These are phyloP conservation scores for Gymnocheta viridis DNA, from an alignment of 2,888 invertebrate genomes.

Conservation along the genomic window DNA sequence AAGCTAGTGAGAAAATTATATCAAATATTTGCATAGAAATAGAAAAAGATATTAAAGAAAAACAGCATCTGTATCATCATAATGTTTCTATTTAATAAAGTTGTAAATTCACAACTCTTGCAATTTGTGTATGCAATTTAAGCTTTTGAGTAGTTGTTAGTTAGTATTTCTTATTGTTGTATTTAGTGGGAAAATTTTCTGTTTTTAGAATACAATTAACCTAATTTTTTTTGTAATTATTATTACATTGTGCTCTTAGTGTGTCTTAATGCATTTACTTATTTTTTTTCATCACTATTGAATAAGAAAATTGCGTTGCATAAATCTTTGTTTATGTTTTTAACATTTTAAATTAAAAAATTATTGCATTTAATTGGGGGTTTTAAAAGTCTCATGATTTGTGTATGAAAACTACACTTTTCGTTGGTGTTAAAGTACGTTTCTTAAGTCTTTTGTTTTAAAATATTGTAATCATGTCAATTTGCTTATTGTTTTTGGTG, in stretches of 20 bases:
- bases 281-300: too few relatives aligned
- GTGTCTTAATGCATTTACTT: background rate
- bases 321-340: background rate
- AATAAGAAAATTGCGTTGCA: constrained; percentile 30
- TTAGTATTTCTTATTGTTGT: constrained; percentile 42
- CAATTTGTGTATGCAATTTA: constrained; percentile 33
- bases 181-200: constrained; percentile 50
- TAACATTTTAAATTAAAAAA: background rate
- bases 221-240: constrained; percentile 27
- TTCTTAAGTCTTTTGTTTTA: constrained; percentile 35
- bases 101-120: constrained; percentile 47
- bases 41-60: constrained; percentile 6
- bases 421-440: background rate
- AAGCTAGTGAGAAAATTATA: constrained; percentile 46
- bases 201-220: constrained; percentile 68
- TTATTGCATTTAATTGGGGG: background rate
- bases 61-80: constrained; percentile 30
- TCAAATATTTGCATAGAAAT: constrained; percentile 44
- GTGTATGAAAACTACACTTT: background rate
- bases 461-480: background rate
- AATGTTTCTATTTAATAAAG: constrained; percentile 29
- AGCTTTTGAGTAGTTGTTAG: constrained; percentile 16
- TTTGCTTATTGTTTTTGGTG: background rate
- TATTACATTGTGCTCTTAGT: background rate
- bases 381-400: background rate